Evolutionary conservation across 1,140 invertebrate genomes (phyloP).

Genomic region (Cyclargus thomasi): DNA sequence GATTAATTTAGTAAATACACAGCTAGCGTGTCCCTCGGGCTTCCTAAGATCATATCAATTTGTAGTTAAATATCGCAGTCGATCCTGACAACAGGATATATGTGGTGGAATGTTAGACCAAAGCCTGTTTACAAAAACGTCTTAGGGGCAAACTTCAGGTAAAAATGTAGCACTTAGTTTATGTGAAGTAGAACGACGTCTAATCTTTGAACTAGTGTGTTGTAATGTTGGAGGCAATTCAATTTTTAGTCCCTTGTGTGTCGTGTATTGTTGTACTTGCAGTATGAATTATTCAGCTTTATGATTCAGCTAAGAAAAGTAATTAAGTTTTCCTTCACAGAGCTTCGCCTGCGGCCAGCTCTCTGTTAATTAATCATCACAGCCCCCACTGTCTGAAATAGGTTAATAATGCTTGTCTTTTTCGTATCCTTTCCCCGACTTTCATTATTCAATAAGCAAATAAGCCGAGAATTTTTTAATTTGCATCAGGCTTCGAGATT

Average conservation of each 20-base stretch:
- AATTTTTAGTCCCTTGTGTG: conserved; percentile 34
- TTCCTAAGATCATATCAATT: too few relatives aligned
- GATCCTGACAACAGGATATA: too few relatives aligned
- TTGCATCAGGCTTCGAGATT: conserved; percentile 33
- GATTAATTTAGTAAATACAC: too few relatives aligned
- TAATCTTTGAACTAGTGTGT: conserved; percentile 26
- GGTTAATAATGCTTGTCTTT: conserved; percentile 59
- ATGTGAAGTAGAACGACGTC: neutral
- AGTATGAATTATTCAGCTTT: conserved; percentile 60
- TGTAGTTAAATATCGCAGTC: too few relatives aligned
- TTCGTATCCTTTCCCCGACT: conserved; percentile 45
- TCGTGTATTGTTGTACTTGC: conserved; percentile 34
- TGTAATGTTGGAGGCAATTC: conserved; percentile 34
- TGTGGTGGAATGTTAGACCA: too few relatives aligned
- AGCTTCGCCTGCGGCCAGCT: conserved; percentile 48
- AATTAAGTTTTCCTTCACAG: conserved; percentile 59
- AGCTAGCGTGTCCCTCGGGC: too few relatives aligned
- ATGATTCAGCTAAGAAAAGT: conserved; percentile 59
- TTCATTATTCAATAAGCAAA: conserved; percentile 46
- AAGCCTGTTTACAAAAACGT: neutral
- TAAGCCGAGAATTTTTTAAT: conserved; percentile 43
- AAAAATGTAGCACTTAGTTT: neutral
- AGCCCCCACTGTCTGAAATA: conserved; percentile 52
- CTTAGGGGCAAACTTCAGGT: neutral
- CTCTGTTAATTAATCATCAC: conserved; percentile 61